Base-by-base conservation (phyloP, 2,797 vertebrate genomes). In the Sebastes elongatus region DNA sequence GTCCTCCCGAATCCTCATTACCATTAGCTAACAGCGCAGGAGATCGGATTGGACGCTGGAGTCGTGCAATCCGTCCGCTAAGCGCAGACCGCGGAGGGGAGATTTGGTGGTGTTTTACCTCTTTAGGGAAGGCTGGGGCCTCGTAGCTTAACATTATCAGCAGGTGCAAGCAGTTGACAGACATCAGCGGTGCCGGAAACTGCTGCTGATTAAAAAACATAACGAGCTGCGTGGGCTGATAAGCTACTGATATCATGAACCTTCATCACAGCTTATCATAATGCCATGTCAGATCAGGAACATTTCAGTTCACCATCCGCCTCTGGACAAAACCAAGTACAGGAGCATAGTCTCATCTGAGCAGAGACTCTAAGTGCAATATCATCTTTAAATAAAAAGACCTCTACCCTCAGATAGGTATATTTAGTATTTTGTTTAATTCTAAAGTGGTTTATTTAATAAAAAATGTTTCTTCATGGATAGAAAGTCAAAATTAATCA, bases 1-100 rank as follows among this genome's bases (percentile, higher is more conserved):
- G 71, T 89, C 86, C 83, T 78, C 73, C 53, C 5, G 74, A 74
- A 87, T 79, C 85, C 88, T 73, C 84, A 90, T 93, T 90, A 92
- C 23, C 82, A 76, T 87, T 61, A 71, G 83, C 85, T 78, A 75
- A 78, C 78, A 42, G 74, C 4, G 10, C 67, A 53, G 74, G 67
- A 81, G 76, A 90, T 77, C 35, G 35, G 63, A 86, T 76, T 86
- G 80, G 86, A 82, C 53, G 52, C 60, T 53, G 32, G 71, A 80
- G 77, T 76, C 74, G 4, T 53, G 66, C 82, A 79, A 76, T 81
- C 83, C 46, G 83, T 85, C 77, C 23, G 28, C 30, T 66, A 53
- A 82, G 62, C 55, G 53, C 53, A 81, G 30, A 57, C 67, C 57
- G 16, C 10, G 4, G 42, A 22, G 49, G 28, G 56, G 63, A 10